Evolutionary conservation across 1,140 invertebrate species (phyloP), one percentile per base, ranked within the genome.

Genomic region (Oreohelix idahoensis): DNA sequence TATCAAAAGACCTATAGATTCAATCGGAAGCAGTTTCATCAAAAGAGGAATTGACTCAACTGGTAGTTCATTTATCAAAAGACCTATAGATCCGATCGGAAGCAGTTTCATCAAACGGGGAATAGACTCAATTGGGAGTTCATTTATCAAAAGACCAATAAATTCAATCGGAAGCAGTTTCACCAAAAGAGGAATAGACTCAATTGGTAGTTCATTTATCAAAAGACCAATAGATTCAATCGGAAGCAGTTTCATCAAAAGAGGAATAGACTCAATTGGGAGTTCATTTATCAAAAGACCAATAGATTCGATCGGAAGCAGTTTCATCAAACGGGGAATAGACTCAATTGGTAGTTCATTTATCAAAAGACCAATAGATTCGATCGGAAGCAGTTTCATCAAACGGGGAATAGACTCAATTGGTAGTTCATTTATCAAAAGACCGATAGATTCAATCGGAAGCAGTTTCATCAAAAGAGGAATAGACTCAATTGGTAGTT

Each of bases 391-490:
- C 17, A 32, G n/a, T 32, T 66, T 66, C 29, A 66, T 66, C 29
- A 66, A 66, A 35, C 23, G 17, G 20, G n/a, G n/a, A 32, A 32
- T 66, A 29, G 63, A 66, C 17, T 66, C 63, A 11, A 66, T 66
- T 66, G 63, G 63, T 2, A 66, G 63, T 66, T 66, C 63, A 32
- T 66, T 66, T 35, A 32, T 66, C 63, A 66, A 66, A 66, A 29
- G 29, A 23, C 29, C 63, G 29, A 32, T 66, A 11, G 63, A 66
- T 32, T 66, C 63, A 29, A 66, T 66, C 17, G 63, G 63, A 2
- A 66, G 63, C 17, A 32, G 63, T 32, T 66, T 66, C 20, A 66
- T 66, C 29, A 66, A 66, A 35, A 66, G 17, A 17, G 29, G 29
- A 8, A 66, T 66, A 32, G 63, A 66, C 17, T 66, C 63, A 2